Evolutionary conservation across 2,113 vertebrate genomes (phyloP).

Genomic region (Chrysochloris asiatica): DNA sequence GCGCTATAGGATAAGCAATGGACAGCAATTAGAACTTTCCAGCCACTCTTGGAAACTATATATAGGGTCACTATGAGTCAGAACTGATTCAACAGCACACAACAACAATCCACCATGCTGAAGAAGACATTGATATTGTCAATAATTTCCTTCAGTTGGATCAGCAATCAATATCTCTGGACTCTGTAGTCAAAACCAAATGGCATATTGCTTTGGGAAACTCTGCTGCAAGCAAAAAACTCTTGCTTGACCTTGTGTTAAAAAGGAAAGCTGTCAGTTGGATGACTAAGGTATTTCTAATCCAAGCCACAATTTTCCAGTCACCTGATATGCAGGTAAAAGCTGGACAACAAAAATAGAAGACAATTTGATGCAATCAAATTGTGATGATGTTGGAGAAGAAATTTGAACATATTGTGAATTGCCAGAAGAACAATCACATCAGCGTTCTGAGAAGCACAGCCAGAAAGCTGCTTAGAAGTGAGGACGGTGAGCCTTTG

Average conservation of each 20-base stretch:
- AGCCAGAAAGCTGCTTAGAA: neutral
- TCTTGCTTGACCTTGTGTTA: neutral
- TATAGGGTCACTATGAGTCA: too few relatives aligned
- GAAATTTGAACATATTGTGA: neutral
- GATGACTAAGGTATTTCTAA: neutral
- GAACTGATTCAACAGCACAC: too few relatives aligned
- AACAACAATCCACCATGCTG: neutral
- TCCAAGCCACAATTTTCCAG: neutral
- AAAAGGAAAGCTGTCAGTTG: neutral
- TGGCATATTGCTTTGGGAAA: neutral
- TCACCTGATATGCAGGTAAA: neutral
- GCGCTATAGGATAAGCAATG: too few relatives aligned
- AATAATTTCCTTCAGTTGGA: neutral
- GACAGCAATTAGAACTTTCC: too few relatives aligned
- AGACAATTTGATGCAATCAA: neutral
- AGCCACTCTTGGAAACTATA: too few relatives aligned
- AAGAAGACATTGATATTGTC: neutral
- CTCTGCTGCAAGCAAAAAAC: neutral
- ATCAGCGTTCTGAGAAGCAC: neutral
- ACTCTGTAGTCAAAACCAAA: neutral
- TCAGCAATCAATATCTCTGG: neutral
- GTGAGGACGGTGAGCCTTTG: neutral
- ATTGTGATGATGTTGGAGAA: neutral
- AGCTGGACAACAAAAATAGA: neutral
- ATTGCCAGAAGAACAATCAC: neutral